Conservation (phyloP, 2,113 vertebrate species). For the Chaetodon trifascialis region DNA sequence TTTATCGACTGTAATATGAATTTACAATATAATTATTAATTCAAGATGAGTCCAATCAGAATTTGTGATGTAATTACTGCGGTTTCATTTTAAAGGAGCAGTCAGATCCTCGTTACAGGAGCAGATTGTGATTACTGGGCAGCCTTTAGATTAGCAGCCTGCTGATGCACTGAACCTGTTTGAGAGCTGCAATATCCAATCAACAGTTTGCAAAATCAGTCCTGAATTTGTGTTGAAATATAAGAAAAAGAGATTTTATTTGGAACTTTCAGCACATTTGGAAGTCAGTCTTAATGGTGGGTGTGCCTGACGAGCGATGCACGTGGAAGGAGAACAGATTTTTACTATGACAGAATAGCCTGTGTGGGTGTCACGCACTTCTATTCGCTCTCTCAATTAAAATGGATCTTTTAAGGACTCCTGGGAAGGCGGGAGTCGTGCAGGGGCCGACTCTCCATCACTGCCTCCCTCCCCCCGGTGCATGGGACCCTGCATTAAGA, state of each 20-base stretch:
- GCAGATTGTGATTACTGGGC: conserved; percentile 12
- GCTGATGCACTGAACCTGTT: conserved; percentile 7
- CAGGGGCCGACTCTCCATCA: conserved; percentile 28
- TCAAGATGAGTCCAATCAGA: conserved; percentile 1
- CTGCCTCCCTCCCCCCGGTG: conserved; percentile 28
- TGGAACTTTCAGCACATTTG: conserved; percentile 16
- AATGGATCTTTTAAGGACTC: conserved; percentile 24
- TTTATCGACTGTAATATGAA: background rate
- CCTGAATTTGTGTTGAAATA: background rate
- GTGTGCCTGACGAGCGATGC: background rate
- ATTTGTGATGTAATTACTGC: background rate
- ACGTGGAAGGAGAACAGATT: background rate
- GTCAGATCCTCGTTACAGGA: conserved; percentile 20
- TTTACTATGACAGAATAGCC: conserved; percentile 8
- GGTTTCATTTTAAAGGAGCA: conserved; percentile 9
- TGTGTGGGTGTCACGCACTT: conserved; percentile 15
- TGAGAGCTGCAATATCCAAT: background rate
- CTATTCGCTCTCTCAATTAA: conserved; percentile 16
- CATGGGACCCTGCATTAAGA: conserved; percentile 43
- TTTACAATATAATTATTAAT: background rate
- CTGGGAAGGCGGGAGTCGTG: background rate
- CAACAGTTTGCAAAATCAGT: conserved; percentile 23
- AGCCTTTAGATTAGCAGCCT: background rate
- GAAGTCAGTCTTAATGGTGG: background rate
- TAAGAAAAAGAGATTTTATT: background rate